Evolutionary conservation across 2,888 invertebrate genomes (phyloP).

Genomic region (Caenorhabditis afra): DNA sequence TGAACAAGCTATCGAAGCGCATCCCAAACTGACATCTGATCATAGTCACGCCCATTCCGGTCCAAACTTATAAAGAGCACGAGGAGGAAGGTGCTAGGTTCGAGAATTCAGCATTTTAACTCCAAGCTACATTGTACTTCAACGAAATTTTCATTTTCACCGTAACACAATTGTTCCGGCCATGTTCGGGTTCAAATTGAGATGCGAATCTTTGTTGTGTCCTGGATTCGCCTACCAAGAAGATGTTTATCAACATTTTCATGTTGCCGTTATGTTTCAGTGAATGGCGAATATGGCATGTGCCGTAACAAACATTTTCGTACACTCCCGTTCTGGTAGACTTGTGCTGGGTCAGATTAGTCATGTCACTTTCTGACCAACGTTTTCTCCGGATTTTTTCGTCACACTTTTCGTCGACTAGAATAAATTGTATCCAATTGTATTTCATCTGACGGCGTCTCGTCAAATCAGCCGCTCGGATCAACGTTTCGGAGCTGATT

Average conservation of each 20-base stretch:
- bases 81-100: too few species aligned
- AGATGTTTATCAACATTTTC: constrained; percentile 8
- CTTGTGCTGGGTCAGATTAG: not conserved
- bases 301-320: constrained; percentile 26
- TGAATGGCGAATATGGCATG: not conserved
- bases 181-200: not conserved
- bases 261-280: constrained; percentile 18
- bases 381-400: too few species aligned
- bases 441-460: not conserved
- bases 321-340: constrained; percentile 16
- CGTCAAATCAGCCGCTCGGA: not conserved
- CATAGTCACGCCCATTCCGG: not conserved
- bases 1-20: constrained; percentile 14
- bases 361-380: too few species aligned
- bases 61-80: too few species aligned
- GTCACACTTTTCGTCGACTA: too few species aligned
- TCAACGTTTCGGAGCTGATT: not conserved
- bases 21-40: constrained; percentile 9
- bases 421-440: too few species aligned
- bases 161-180: not conserved
- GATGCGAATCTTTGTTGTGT: not conserved
- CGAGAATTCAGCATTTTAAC: too few species aligned
- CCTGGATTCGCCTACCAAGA: not conserved
- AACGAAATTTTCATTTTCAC: not conserved
- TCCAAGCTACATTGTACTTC: too few species aligned